A percentile compares a stretch with the other conserved stretches of the same genome.
These are phyloP conservation scores for Larimichthys crocea DNA, from an alignment of 2,113 vertebrate species.

Conservation along the genomic window DNA sequence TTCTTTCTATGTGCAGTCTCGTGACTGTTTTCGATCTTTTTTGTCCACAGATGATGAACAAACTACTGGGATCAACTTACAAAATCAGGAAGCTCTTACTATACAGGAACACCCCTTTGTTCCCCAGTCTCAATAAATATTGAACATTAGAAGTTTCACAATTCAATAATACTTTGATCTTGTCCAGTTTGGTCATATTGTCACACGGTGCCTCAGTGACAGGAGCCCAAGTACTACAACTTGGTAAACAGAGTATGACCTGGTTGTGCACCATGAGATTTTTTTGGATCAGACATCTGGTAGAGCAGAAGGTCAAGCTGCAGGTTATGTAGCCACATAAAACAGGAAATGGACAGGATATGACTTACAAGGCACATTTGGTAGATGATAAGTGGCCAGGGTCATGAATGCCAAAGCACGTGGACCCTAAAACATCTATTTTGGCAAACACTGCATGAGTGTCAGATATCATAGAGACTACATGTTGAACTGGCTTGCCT, in stretches of 20 bases:
- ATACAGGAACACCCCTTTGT: not conserved
- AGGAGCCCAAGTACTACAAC: constrained; percentile 8
- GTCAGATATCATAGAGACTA: constrained; percentile 42
- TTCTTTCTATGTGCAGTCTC: not conserved
- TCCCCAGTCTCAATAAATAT: not conserved
- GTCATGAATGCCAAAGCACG: constrained; percentile 52
- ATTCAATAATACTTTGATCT: not conserved
- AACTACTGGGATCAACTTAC: not conserved
- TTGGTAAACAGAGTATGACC: constrained; percentile 48
- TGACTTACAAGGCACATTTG: constrained; percentile 44
- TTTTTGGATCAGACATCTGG: constrained; percentile 70
- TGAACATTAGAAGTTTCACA: not conserved
- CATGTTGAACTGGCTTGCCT: constrained; percentile 10
- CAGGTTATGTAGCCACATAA: constrained; percentile 65
- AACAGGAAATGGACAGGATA: constrained; percentile 53
- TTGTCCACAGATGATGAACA: not conserved
- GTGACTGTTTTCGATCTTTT: not conserved
- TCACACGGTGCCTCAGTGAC: not conserved
- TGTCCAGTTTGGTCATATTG: not conserved
- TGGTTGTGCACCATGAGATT: constrained; percentile 36
- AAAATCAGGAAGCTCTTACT: not conserved
- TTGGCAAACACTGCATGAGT: constrained; percentile 29
- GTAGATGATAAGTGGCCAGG: constrained; percentile 11
- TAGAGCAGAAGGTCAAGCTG: constrained; percentile 55
- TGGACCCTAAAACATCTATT: constrained; percentile 56